Conservation (phyloP, 2,888 invertebrate genomes). For the Caprella mutica region DNA sequence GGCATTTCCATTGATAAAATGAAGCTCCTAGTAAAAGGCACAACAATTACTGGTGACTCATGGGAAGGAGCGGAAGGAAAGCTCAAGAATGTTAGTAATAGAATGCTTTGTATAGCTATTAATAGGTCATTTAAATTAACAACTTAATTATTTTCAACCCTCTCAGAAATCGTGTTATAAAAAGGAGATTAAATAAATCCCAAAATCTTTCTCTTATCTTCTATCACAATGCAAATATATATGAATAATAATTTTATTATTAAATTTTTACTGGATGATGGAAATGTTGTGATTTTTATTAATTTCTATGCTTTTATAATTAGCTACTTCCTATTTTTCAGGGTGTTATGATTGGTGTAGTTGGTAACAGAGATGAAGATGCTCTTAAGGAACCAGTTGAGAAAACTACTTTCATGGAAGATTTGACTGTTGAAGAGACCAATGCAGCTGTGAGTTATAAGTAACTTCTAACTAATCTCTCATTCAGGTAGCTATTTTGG, state of each 20-base stretch:
- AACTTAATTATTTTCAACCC: no score
- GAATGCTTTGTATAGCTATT: no score
- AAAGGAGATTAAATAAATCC: no score
- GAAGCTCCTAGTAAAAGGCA: constrained; percentile 94
- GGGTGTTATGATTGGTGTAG: constrained; percentile 75
- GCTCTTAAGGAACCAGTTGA: constrained; percentile 72
- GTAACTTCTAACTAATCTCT: constrained; percentile 10
- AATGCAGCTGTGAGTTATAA: constrained; percentile 51
- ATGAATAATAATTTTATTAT: no score
- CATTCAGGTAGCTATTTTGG: constrained; percentile 35
- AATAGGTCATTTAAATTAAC: no score
- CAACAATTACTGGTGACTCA: constrained; percentile 72
- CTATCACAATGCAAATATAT: no score
- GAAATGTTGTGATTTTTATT: no score
- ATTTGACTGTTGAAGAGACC: constrained; percentile 84
- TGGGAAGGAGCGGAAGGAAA: constrained; percentile 86
- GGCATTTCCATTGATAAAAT: constrained; percentile 93
- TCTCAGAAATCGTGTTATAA: no score
- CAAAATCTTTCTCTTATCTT: no score
- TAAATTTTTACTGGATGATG: no score
- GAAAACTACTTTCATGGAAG: constrained; percentile 80
- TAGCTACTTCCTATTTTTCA: constrained; percentile 39
- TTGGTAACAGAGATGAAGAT: constrained; percentile 92
- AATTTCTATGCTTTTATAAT: background rate
- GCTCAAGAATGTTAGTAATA: constrained; percentile 61